phyloP scores from a whole-genome alignment of 2,888 invertebrate genomes.

The Nomada ferruginata region DNA sequence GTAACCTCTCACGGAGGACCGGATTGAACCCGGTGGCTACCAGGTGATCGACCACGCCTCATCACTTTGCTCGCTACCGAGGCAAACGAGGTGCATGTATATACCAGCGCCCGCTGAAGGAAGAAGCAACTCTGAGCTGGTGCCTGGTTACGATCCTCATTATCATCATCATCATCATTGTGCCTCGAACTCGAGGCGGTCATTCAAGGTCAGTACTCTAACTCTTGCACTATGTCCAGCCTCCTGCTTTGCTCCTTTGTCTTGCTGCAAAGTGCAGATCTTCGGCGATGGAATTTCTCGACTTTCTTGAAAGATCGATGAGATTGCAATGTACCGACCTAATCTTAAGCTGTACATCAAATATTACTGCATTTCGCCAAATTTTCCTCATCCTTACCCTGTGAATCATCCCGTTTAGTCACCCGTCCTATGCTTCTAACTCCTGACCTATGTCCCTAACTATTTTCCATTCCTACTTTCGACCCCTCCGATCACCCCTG shows the following conservation, averaged over 20 bases:
- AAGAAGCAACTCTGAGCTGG: slow-evolving; percentile 60
- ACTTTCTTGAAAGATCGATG: neutral
- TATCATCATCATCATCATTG: slow-evolving; percentile 57
- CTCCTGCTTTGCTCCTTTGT: slow-evolving; percentile 27
- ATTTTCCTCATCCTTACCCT: no score
- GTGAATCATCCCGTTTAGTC: no score
- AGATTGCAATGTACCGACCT: no score
- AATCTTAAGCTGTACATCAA: no score
- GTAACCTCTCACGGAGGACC: slow-evolving; percentile 76
- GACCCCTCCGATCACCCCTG: no score
- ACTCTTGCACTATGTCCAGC: slow-evolving; percentile 31
- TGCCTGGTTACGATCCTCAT: slow-evolving; percentile 61
- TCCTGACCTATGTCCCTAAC: no score
- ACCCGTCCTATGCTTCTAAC: no score
- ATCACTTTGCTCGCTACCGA: slow-evolving; percentile 80
- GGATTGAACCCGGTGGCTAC: slow-evolving; percentile 79
- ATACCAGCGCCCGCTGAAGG: slow-evolving; percentile 50
- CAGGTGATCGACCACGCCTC: slow-evolving; percentile 83
- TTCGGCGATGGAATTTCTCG: slow-evolving; percentile 11
- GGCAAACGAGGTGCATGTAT: slow-evolving; percentile 52
- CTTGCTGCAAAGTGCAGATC: slow-evolving; percentile 19
- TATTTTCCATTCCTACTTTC: no score
- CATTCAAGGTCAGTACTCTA: slow-evolving; percentile 72
- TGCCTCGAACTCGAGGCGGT: slow-evolving; percentile 61
- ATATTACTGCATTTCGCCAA: no score